These are phyloP conservation scores for Rhizoglyphus robini DNA, from an alignment of 1,140 invertebrate species.

Conservation along the genomic window DNA sequence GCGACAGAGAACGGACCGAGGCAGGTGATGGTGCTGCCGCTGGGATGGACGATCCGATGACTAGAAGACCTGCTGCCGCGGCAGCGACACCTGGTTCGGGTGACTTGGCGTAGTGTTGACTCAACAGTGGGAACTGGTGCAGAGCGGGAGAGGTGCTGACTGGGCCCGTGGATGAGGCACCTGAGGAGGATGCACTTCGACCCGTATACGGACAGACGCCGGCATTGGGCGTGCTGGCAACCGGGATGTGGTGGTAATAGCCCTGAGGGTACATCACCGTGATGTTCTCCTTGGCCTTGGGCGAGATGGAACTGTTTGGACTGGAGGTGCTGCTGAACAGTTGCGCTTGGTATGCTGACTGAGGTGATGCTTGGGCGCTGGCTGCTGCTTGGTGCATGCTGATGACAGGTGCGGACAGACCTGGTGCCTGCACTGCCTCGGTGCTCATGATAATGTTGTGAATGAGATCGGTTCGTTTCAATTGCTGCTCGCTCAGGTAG, in stretches of 20 bases:
- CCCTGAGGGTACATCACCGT: not conserved
- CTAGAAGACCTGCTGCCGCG: conserved; percentile 5
- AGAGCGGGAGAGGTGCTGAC: not conserved
- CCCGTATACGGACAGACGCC: conserved; percentile 1
- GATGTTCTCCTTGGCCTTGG: not conserved
- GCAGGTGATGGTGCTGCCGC: not conserved
- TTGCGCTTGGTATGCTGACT: too few relatives aligned
- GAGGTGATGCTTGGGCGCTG: not conserved
- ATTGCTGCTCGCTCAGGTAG: conserved; percentile 65
- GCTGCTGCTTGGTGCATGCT: too few relatives aligned
- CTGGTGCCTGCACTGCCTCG: not conserved
- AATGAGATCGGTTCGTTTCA: conserved; percentile 72
- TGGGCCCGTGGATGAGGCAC: not conserved
- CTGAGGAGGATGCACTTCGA: not conserved
- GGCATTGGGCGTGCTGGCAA: too few relatives aligned
- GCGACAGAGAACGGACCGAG: not conserved
- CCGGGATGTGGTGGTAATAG: too few relatives aligned
- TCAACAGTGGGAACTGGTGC: not conserved
- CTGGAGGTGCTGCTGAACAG: not conserved
- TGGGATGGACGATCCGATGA: not conserved
- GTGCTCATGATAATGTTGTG: conserved; percentile 62
- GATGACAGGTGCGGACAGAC: not conserved
- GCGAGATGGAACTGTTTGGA: not conserved
- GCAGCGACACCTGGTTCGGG: not conserved
- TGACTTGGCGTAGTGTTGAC: not conserved